These are phyloP conservation scores for Mungos mungo DNA, from an alignment of 2,113 vertebrate genomes.

Conservation along the genomic window DNA sequence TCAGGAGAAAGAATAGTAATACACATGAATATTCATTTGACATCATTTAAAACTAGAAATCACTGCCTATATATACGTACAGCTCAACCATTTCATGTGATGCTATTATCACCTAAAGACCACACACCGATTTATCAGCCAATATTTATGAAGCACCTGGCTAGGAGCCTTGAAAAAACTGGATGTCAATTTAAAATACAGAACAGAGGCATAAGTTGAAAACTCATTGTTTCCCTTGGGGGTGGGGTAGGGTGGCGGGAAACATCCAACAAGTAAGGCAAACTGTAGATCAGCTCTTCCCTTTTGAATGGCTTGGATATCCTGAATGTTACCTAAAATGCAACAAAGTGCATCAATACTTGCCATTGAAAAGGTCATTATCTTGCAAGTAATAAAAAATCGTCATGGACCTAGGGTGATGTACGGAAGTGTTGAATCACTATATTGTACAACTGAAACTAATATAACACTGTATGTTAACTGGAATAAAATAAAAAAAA, in stretches of 20 bases:
- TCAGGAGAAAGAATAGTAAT: neutral
- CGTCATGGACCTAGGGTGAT: neutral
- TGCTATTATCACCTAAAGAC: neutral
- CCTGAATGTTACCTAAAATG: neutral
- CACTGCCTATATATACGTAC: neutral
- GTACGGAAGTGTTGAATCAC: neutral
- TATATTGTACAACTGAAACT: neutral
- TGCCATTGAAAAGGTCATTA: neutral
- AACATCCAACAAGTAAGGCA: neutral
- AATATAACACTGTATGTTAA: neutral
- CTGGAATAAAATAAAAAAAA: neutral
- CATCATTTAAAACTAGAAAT: neutral
- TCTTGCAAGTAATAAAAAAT: neutral
- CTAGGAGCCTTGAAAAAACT: neutral
- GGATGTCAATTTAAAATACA: neutral
- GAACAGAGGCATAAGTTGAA: neutral
- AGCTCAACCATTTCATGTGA: neutral
- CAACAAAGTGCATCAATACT: neutral
- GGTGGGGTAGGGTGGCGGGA: neutral
- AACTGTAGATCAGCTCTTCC: neutral
- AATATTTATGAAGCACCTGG: slow-evolving; percentile 11
- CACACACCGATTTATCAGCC: neutral
- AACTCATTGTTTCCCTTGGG: neutral
- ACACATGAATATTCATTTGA: neutral
- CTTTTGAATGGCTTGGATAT: neutral